Base-by-base conservation (phyloP, 2,797 vertebrate genomes). In the Silurus lanzhouensis region DNA sequence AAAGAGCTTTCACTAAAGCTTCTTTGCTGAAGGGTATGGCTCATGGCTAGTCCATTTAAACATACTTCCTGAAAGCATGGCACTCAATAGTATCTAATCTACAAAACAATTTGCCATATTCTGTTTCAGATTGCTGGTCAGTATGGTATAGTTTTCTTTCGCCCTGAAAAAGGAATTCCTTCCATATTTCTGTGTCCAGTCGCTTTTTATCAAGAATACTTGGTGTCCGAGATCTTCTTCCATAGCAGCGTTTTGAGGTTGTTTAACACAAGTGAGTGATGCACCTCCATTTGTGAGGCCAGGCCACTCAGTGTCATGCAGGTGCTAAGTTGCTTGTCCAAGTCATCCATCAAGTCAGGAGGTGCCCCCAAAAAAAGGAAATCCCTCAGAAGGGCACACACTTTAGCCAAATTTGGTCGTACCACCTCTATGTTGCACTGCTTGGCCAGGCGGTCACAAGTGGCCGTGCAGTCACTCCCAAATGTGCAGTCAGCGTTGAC, bases 221-320 rank as follows among this genome's bases (percentile, higher is more conserved):
- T 96, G 80, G 97, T 98, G 92, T 98, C 95, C 0, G 98, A 99
- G 88, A 99, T 99, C 93, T 96, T 94, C 92, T 97, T 98, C 98
- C 98, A 99, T 68, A 99, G 93, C 85, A 99, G 92, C 0, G 96
- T 96, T 93, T 99, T 99, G 83, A 99, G 97, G 92, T 99, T 98
- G 95, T 97, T 99, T 6, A 99, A 96, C 87, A 99, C 96, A 2
- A 99, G 94, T 0, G 98, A 97, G 87, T 99, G 98, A 90, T 97
- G 98, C 19, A 98, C 98, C 89, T 99, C 98, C 96, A 99, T 97
- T 92, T 98, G 98, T 84, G 97, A 97, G 55, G 98, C 97, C 89
- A 97, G 91, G 3, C 98, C 98, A 0, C 97, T 99, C 85, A 99
- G 96, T 0, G 97, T 99, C 91, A 96, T 96, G 55, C 98, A 99